A percentile compares a stretch with the other conserved stretches of the same genome.
phyloP scores from a whole-genome alignment of 37 sponge, comb jelly and placozoan species.

The Beroe forskalii region DNA sequence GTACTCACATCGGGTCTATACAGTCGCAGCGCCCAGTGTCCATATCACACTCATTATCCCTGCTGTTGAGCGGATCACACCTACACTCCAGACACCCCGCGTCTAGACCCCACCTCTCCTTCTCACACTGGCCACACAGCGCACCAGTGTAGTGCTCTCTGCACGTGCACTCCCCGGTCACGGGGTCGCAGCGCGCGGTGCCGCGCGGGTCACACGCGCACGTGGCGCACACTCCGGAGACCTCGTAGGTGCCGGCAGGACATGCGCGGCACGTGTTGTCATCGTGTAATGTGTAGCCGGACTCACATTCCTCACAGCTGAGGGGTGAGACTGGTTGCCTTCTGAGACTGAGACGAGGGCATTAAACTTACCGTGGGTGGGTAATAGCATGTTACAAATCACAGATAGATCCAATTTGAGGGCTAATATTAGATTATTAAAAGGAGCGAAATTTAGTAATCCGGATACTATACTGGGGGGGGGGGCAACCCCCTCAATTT shows the following conservation, averaged over 20 bases:
- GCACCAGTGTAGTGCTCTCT: not conserved
- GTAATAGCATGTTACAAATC: no score
- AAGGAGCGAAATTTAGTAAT: no score
- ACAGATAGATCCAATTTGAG: no score
- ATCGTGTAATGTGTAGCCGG: not conserved
- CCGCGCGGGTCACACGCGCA: not conserved
- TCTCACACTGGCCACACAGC: not conserved
- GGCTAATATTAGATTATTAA: no score
- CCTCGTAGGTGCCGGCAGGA: not conserved
- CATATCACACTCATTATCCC: not conserved
- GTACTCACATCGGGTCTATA: not conserved
- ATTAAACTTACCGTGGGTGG: no score
- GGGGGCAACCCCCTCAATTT: no score
- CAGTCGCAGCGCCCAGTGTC: constrained; percentile 1
- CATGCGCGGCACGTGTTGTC: not conserved
- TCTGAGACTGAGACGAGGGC: no score
- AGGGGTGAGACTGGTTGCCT: not conserved
- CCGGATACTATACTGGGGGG: no score
- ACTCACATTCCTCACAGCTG: constrained; percentile 19
- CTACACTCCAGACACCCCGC: not conserved
- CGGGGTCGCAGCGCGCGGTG: not conserved
- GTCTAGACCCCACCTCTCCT: not conserved
- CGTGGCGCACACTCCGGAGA: not conserved
- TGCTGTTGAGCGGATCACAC: constrained; percentile 30
- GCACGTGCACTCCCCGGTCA: constrained; percentile 9